Conservation (phyloP, 2,797 vertebrate species). For the Gymnothorax reevesii region DNA sequence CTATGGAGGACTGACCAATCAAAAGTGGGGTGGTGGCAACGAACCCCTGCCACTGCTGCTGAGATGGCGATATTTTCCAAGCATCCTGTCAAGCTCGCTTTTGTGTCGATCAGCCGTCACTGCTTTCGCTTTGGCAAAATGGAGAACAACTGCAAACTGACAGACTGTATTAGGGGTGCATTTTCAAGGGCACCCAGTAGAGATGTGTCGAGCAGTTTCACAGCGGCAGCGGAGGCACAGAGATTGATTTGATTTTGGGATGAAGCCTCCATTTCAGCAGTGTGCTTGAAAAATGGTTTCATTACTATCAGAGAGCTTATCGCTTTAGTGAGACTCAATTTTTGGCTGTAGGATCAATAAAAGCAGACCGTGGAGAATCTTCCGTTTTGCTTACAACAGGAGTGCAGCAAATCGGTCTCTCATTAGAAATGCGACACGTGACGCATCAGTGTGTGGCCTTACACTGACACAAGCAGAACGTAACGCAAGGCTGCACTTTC, state of each 20-base stretch:
- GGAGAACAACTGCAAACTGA: neutral
- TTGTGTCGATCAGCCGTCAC: neutral
- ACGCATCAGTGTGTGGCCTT: neutral
- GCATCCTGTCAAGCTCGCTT: too few relatives aligned
- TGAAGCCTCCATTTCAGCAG: neutral
- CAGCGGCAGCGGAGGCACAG: neutral
- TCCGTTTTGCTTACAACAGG: neutral
- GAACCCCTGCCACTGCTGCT: too few relatives aligned
- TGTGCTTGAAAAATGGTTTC: neutral
- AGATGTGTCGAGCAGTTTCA: neutral
- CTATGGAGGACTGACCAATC: too few relatives aligned
- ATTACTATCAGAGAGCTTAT: neutral
- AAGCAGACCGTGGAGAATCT: neutral
- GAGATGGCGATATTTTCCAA: neutral
- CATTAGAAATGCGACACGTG: too few relatives aligned
- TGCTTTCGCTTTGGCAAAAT: neutral
- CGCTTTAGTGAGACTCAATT: neutral
- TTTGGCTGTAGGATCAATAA: neutral
- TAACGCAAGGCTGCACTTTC: neutral
- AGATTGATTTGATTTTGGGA: neutral
- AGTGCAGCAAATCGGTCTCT: too few relatives aligned
- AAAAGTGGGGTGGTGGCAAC: too few relatives aligned
- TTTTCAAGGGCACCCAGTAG: neutral
- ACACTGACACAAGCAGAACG: neutral
- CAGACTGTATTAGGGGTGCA: neutral